Evolutionary conservation across 1,140 invertebrate species (phyloP), one percentile per base, ranked within the genome.

Genomic region (Scaptomyza montana): DNA sequence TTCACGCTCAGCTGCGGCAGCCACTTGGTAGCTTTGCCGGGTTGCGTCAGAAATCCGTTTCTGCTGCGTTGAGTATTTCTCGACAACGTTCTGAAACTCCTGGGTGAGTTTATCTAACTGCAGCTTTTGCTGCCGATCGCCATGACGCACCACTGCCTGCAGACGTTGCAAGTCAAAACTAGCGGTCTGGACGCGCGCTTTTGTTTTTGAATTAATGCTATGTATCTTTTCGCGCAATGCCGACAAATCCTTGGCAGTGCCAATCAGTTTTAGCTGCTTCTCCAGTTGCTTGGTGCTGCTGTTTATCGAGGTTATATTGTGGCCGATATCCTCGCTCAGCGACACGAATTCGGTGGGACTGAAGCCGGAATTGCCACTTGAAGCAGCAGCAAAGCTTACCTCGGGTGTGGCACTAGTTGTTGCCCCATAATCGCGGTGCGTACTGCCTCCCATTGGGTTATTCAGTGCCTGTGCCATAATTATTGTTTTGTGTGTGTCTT

Each of bases 71-170:
- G 95, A 95, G 84, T 97, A 98, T 90, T 94, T 95, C 49, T 95
- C 94, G 0, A 98, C 93, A 8, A 96, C 95, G 78, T 96, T 95
- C 73, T 95, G 95, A 89, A 97, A 98, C 74, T 96, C 95, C 78
- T 95, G 95, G 5, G 95, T 96, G 1, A 98, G 93, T 91, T 96
- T 95, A 75, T 97, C 96, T 47, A 96, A 94, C 92, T 97, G 96
- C 69, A 98, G 93, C 84, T 96, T 96, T 79, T 96, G 95, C 62
- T 95, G 94, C 85, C 97, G 96, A 87, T 96, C 95, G 2, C 94
- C 94, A 78, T 93, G 93, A 51, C 94, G 92, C 59, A 95, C 94
- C 7, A 96, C 92, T 30, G 93, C 93, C 19, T 94, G 95, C 13
- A 97, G 92, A 67, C 95, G 94, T 67, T 95, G 94, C 51, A 98